Base-by-base conservation (phyloP, 2,113 vertebrate species). In the Abramis brama region DNA sequence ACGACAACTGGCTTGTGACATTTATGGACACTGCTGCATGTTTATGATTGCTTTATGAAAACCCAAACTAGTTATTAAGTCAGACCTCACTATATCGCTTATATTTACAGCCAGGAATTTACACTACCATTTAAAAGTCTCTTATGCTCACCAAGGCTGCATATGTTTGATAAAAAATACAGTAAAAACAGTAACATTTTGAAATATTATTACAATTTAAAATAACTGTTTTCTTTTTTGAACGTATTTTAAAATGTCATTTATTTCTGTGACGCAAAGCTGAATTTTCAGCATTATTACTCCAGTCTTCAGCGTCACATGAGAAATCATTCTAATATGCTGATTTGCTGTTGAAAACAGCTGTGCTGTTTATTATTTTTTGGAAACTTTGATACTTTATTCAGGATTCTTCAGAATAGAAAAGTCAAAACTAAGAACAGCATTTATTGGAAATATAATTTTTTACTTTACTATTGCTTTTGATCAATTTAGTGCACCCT, bases 1-100 rank as follows among this genome's bases (percentile, higher is more conserved):
- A 62, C 8, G 8, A 80, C 39, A 64, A 80, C 59, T 80, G 59
- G n/a, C n/a, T 27, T 80, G 59, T 27, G 39, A 43, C 79, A 80
- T 80, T 47, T 30, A 12, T 47, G 39, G 8, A 43, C 13, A 11
- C 9, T 25, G 23, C 12, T 25, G 6, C 2, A 30, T 59, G 30
- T 39, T 78, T 78, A n/a, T 78, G 76, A 79, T 17, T 59, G 25
- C 36, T 25, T 79, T 7, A 21, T 13, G 30, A 75, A 25, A 47
- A 45, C 43, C 6, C 39, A 52, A 25, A 45, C 1, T 36, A 1
- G 25, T 55, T 55, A 52, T 76, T 30, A 76, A 33, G 15, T 7
- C 33, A 70, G 66, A 21, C 30, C 8, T 70, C 8, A 70, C 8
- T 70, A 70, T 36, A 70, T 21, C 1, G 3, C 66, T 70, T 4